phyloP scores from a whole-genome alignment of 2,113 vertebrate species.

The Morphnarchus princeps region DNA sequence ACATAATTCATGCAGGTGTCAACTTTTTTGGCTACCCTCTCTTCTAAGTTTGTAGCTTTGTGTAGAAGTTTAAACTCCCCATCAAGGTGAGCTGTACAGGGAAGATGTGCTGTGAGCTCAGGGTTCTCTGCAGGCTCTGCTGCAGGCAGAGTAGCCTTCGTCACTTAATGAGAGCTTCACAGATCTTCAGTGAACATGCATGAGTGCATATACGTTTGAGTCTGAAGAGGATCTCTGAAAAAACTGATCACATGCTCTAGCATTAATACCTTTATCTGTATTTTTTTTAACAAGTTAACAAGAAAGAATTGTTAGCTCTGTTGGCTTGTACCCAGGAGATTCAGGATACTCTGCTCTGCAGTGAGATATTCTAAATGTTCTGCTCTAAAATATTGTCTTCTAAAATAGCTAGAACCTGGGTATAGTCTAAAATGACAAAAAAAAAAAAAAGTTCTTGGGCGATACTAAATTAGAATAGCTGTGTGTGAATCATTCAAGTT shows the following conservation, averaged over 20 bases:
- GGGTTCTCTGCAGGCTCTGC: background rate
- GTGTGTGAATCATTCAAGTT: background rate
- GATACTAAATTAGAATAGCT: background rate
- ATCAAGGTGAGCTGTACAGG: background rate
- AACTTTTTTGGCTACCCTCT: fast-evolving
- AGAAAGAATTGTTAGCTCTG: background rate
- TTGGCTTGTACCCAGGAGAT: background rate
- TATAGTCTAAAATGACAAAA: background rate
- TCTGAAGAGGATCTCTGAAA: background rate
- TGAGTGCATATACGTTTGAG: background rate
- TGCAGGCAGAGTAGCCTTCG: background rate
- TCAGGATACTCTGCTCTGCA: background rate
- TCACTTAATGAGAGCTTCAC: background rate
- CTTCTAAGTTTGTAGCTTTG: background rate
- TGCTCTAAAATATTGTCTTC: background rate
- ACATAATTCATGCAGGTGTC: background rate
- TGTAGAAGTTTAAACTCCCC: background rate
- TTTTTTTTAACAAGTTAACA: background rate
- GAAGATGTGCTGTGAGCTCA: background rate
- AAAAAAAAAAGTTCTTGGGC: background rate
- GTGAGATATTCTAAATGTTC: background rate
- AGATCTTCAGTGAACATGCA: background rate
- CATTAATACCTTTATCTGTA: background rate
- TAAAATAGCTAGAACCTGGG: background rate
- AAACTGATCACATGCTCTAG: background rate